Conservation (phyloP, 2,888 invertebrate genomes). For the Plagiodera versicolora region DNA sequence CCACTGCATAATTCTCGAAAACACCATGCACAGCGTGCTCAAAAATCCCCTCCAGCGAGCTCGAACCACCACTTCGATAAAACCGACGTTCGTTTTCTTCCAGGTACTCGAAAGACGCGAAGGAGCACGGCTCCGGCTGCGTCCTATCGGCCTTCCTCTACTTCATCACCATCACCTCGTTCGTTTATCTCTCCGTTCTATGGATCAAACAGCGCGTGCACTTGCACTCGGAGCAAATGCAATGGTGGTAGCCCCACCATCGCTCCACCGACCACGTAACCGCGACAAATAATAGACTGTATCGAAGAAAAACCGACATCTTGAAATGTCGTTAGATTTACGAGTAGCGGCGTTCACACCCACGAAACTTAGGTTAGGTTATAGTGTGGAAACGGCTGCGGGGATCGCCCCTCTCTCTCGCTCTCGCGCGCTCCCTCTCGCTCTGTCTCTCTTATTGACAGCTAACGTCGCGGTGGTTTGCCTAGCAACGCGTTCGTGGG, state of each 20-base stretch:
- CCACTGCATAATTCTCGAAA: too few relatives aligned
- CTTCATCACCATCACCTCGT: slow-evolving; percentile 53
- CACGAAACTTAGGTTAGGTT: slow-evolving; percentile 45
- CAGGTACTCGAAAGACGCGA: slow-evolving; percentile 30
- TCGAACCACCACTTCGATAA: too few relatives aligned
- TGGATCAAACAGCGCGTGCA: slow-evolving; percentile 54
- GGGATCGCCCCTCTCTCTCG: too few relatives aligned
- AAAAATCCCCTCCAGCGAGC: too few relatives aligned
- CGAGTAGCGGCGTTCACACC: slow-evolving; percentile 55
- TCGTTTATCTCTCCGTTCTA: slow-evolving; percentile 51
- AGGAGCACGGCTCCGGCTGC: slow-evolving; percentile 50
- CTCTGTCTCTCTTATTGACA: slow-evolving; percentile 5
- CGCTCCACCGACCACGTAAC: slow-evolving; percentile 1
- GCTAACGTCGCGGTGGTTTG: too few relatives aligned
- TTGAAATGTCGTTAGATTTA: slow-evolving; percentile 53
- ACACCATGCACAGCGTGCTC: too few relatives aligned
- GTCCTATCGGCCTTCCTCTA: slow-evolving; percentile 53
- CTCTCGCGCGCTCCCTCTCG: too few relatives aligned
- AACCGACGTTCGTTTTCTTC: too few relatives aligned
- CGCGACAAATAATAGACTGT: slow-evolving; percentile 37
- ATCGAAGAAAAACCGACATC: slow-evolving; percentile 17
- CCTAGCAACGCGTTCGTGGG: too few relatives aligned
- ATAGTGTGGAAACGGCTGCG: slow-evolving; percentile 44
- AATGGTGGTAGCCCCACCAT: slow-evolving; percentile 49
- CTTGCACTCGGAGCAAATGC: slow-evolving; percentile 52